Evolutionary conservation across 2,113 vertebrate species (phyloP).

Genomic region (Patagioenas fasciata): DNA sequence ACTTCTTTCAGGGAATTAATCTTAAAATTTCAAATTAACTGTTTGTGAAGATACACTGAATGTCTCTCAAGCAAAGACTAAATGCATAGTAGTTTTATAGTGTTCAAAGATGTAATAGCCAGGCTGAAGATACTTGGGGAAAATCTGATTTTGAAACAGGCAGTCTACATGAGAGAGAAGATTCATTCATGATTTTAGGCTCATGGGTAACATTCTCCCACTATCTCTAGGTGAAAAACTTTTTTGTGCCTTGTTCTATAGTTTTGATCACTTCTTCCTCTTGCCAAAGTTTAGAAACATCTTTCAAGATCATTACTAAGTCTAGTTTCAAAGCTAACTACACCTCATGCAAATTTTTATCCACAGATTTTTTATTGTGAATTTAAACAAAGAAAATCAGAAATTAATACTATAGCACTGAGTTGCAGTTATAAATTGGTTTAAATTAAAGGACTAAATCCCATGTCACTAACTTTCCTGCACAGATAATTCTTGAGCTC

Average conservation of each 20-base stretch:
- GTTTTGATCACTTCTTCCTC: background rate
- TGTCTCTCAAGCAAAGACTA: background rate
- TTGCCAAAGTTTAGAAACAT: background rate
- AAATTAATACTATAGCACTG: background rate
- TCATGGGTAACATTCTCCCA: background rate
- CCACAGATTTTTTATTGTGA: background rate
- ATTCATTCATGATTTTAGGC: constrained; percentile 32
- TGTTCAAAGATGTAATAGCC: background rate
- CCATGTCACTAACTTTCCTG: background rate
- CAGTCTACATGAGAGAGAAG: background rate
- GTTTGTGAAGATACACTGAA: background rate
- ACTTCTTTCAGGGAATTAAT: background rate
- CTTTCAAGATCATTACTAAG: background rate
- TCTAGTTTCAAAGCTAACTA: background rate
- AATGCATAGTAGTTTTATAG: background rate
- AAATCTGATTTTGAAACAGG: constrained; percentile 21
- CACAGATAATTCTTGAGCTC: background rate
- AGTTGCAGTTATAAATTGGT: background rate
- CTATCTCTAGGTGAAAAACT: background rate
- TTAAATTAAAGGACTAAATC: background rate
- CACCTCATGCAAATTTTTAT: background rate
- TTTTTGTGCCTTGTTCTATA: background rate
- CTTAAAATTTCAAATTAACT: constrained; percentile 42
- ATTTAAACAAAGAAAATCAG: background rate
- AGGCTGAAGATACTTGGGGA: constrained; percentile 13